Evolutionary conservation across 2,888 invertebrate species (phyloP).

Genomic region (Drosophila mulleri): DNA sequence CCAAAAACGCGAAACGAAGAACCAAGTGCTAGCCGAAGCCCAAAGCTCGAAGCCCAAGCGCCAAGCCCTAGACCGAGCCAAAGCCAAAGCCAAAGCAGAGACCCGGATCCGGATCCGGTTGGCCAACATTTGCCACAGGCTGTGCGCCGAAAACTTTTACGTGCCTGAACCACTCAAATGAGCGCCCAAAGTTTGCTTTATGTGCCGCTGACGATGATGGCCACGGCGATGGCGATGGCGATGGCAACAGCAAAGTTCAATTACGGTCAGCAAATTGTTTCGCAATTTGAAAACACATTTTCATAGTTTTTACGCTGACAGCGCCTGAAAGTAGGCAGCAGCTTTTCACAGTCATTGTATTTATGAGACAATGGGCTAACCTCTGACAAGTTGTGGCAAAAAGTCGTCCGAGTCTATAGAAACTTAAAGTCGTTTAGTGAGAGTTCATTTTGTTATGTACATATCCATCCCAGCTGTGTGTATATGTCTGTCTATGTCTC

Average conservation of each 20-base stretch:
- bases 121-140: slow-evolving; percentile 66
- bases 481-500: no score
- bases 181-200: slow-evolving; percentile 70
- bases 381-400: background rate
- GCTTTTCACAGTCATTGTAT: slow-evolving; percentile 46
- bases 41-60: background rate
- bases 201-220: slow-evolving; percentile 50
- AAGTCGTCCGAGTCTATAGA: no score
- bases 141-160: slow-evolving; percentile 61
- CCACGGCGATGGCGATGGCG: slow-evolving; percentile 16
- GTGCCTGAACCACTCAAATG: slow-evolving; percentile 55
- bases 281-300: slow-evolving; percentile 77
- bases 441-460: background rate
- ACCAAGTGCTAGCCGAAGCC: slow-evolving; percentile 1
- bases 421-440: no score
- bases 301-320: slow-evolving; percentile 69
- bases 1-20: slow-evolving; percentile 12
- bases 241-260: slow-evolving; percentile 69
- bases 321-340: slow-evolving; percentile 41
- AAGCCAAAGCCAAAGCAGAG: slow-evolving; percentile 1
- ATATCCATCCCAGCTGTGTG: background rate
- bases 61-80: background rate
- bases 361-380: slow-evolving; percentile 21
- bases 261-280: slow-evolving; percentile 80
- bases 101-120: slow-evolving; percentile 20